Evolutionary conservation across 2,113 vertebrate genomes (phyloP).

Genomic region (Sinocyclocheilus maitianheensis): DNA sequence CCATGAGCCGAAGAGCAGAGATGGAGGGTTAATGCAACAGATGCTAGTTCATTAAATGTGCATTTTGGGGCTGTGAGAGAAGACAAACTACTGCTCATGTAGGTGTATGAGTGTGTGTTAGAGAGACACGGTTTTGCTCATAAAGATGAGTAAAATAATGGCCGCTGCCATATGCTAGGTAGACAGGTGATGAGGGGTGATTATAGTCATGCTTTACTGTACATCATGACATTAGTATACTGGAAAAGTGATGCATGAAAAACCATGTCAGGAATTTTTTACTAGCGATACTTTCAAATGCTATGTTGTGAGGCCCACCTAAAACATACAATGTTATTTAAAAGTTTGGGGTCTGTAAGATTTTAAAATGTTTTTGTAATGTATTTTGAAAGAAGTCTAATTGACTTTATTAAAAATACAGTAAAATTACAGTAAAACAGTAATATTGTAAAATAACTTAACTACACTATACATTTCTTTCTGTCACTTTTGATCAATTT

Average conservation of each 20-base stretch:
- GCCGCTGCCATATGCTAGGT: conserved; percentile 46
- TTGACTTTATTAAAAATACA: neutral
- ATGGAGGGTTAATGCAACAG: conserved; percentile 5
- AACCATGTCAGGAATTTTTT: neutral
- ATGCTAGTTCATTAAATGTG: conserved; percentile 30
- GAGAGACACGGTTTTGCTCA: conserved; percentile 22
- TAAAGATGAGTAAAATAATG: conserved; percentile 23
- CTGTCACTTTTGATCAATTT: neutral
- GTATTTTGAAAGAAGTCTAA: neutral
- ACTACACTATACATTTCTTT: neutral
- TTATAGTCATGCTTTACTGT: conserved; percentile 69
- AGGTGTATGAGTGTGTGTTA: conserved; percentile 8
- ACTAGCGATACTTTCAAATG: neutral
- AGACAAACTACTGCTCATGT: neutral
- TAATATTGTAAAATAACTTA: neutral
- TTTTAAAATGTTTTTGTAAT: neutral
- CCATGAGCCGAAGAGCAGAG: neutral
- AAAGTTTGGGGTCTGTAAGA: neutral
- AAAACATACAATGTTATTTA: neutral
- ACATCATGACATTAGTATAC: neutral
- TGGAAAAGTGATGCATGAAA: neutral
- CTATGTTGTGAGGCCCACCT: neutral
- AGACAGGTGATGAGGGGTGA: conserved; percentile 88
- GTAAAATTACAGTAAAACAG: neutral
- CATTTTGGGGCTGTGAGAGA: neutral